Percentiles rank a stretch among this genome's conserved stretches.
Conservation (phyloP, 2,113 vertebrate species). For the Callorhinus ursinus region DNA sequence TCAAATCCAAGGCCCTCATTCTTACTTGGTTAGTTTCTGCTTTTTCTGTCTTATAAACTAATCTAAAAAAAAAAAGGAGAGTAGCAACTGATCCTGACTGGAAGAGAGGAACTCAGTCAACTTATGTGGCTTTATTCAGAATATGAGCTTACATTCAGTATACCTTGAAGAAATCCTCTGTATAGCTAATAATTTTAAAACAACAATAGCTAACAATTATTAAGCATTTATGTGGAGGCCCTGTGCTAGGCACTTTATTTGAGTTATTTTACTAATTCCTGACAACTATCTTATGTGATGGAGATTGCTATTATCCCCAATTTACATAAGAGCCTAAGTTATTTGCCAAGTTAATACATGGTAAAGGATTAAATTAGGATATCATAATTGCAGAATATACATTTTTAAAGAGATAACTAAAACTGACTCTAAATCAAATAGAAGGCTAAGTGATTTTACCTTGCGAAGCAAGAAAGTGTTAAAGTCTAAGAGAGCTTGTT, state of each 20-base stretch:
- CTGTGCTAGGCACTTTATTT: not conserved
- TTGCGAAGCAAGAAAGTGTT: not conserved
- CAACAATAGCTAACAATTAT: not conserved
- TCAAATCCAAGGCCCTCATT: not conserved
- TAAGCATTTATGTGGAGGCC: not conserved
- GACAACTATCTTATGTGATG: not conserved
- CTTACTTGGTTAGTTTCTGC: not conserved
- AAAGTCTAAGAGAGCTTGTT: not conserved
- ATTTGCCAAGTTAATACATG: not conserved
- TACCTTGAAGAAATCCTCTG: not conserved
- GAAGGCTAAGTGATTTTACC: not conserved
- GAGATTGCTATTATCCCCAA: not conserved
- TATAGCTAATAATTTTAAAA: conserved; percentile 18
- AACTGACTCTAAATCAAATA: not conserved
- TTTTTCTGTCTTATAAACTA: not conserved
- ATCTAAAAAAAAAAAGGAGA: not conserved
- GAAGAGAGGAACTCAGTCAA: not conserved
- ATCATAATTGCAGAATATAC: not conserved
- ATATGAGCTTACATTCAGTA: not conserved
- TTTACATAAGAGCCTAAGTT: not conserved
- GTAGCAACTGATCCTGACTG: not conserved
- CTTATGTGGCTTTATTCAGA: not conserved
- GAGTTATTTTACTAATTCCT: not conserved
- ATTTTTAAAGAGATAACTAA: not conserved
- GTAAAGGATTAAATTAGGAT: not conserved